Evolutionary conservation across 2,888 invertebrate genomes (phyloP).

Genomic region (Griposia aprilina): DNA sequence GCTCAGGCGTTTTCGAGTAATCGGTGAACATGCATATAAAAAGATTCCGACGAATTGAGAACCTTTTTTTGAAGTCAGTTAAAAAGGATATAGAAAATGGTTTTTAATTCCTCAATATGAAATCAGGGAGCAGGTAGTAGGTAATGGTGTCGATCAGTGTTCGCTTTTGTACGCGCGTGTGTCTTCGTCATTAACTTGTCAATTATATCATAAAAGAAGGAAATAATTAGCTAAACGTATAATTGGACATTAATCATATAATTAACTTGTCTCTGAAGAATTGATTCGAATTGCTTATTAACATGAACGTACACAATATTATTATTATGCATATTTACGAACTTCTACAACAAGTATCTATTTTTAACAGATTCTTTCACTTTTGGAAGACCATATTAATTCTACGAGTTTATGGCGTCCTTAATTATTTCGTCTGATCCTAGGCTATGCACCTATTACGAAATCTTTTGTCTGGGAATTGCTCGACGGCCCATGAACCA

Average conservation of each 20-base stretch:
- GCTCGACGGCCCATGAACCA: no score
- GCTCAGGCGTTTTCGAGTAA: no score
- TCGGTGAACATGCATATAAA: no score
- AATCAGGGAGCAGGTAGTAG: no score
- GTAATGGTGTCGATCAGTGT: not conserved
- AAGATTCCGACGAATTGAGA: no score
- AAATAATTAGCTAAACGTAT: slow-evolving; percentile 14
- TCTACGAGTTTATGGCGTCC: not conserved
- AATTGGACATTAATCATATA: not conserved
- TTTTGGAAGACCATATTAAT: not conserved
- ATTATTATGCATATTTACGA: not conserved
- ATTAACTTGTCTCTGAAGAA: not conserved
- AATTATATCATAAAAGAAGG: not conserved
- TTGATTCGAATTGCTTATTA: slow-evolving; percentile 13
- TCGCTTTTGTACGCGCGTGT: not conserved
- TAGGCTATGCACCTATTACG: no score
- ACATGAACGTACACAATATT: not conserved
- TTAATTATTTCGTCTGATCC: not conserved
- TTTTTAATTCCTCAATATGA: not conserved
- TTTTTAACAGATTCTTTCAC: not conserved
- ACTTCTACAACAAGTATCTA: not conserved
- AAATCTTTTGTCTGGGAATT: not conserved
- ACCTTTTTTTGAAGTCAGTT: no score
- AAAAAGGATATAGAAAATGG: not conserved
- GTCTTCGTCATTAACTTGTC: not conserved